Evolutionary conservation across 2,888 invertebrate genomes (phyloP).

Genomic region (Cremastinae sp.): DNA sequence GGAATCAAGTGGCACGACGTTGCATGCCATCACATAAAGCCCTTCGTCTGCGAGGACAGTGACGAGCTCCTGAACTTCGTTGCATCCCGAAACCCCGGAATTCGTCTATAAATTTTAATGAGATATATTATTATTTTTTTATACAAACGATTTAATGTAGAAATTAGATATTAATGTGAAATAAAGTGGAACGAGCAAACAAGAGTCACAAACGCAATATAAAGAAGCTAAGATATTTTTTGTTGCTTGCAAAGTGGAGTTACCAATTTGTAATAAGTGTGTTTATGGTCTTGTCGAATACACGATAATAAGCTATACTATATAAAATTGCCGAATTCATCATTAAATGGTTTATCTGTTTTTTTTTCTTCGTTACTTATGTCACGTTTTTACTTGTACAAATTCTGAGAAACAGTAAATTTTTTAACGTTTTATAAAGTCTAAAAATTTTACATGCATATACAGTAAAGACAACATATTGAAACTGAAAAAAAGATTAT

Average conservation of each 20-base stretch:
- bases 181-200: conserved; percentile 11
- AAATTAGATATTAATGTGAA: conserved; percentile 40
- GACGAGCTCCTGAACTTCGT: conserved; percentile 95
- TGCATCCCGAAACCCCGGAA: conserved; percentile 92
- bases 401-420: no score
- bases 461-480: no score
- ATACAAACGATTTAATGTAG: conserved; percentile 30
- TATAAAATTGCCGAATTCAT: no score
- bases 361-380: no score
- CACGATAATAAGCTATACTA: neutral
- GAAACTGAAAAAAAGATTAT: no score
- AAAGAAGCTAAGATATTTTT: conserved; percentile 16
- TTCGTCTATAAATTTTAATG: conserved; percentile 85
- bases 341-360: no score
- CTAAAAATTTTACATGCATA: no score
- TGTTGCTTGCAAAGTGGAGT: neutral
- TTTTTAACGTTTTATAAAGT: no score
- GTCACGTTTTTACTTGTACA: no score
- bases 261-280: neutral
- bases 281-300: neutral
- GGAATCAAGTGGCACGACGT: conserved; percentile 95
- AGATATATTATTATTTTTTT: conserved; percentile 34
- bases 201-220: conserved; percentile 18
- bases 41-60: conserved; percentile 95
- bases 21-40: conserved; percentile 94